Percentiles rank a stretch among this genome's conserved stretches.
phyloP scores from a whole-genome alignment of 2,113 vertebrate species.

The Mus pahari region DNA sequence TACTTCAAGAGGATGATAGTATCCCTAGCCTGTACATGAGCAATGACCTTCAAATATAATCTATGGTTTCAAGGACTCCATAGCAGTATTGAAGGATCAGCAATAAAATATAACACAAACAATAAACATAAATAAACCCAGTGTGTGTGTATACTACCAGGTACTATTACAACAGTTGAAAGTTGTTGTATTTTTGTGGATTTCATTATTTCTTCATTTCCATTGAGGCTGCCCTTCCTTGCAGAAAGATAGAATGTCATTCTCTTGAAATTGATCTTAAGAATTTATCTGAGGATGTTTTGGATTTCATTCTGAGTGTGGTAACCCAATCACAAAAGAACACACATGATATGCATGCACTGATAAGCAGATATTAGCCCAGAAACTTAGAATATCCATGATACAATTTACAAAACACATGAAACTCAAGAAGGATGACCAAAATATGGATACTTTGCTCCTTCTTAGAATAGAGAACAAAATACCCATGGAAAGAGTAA shows the following conservation, averaged over 20 bases:
- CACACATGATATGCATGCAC: no score
- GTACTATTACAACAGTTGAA: background rate
- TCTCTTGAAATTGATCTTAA: background rate
- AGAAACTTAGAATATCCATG: no score
- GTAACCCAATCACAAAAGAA: no score
- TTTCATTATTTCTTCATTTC: background rate
- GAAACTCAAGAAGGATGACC: no score
- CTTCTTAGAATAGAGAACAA: no score
- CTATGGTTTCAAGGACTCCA: background rate
- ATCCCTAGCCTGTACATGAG: background rate
- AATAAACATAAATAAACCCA: background rate
- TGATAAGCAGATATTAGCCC: no score
- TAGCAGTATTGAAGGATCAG: background rate
- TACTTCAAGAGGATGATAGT: accelerated
- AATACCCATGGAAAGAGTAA: no score
- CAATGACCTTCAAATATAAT: background rate
- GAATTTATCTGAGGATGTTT: background rate
- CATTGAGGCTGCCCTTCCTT: background rate
- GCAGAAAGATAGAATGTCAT: background rate
- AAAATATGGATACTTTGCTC: no score
- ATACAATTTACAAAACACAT: no score
- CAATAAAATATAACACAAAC: background rate
- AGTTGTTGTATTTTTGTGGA: background rate
- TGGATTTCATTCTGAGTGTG: no score
- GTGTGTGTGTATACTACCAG: accelerated